Evolutionary conservation across 2,797 vertebrate genomes (phyloP).

Genomic region (Neosilurus hyrtlii): DNA sequence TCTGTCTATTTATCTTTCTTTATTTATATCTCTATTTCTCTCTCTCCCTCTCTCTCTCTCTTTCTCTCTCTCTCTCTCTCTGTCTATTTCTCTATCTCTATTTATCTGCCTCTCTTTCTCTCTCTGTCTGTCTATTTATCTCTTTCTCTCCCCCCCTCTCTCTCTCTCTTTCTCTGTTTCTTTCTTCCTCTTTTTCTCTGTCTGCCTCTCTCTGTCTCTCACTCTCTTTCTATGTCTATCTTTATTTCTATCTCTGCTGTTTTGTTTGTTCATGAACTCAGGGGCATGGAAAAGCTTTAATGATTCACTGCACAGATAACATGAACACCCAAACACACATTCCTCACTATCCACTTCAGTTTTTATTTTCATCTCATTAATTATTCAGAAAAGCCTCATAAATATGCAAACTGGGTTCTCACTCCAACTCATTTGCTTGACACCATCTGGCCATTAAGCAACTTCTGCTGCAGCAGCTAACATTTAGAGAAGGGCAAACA

Average conservation of each 20-base stretch:
- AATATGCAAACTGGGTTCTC: conserved; percentile 53
- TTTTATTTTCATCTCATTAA: conserved; percentile 49
- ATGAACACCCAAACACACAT: conserved; percentile 25
- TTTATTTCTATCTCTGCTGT: neutral
- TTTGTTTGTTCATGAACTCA: neutral
- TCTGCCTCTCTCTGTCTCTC: too few species aligned
- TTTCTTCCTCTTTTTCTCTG: too few species aligned
- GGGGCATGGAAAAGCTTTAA: neutral
- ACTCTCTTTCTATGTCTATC: neutral
- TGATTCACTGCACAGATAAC: neutral
- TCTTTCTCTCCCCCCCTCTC: too few species aligned
- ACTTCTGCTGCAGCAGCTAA: conserved; percentile 40
- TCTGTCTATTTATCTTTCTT: too few species aligned
- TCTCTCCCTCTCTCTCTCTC: too few species aligned
- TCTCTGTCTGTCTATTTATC: too few species aligned
- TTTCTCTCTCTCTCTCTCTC: too few species aligned
- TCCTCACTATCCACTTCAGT: conserved; percentile 31
- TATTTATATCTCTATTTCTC: too few species aligned
- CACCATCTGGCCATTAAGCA: conserved; percentile 55
- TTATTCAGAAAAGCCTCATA: conserved; percentile 53
- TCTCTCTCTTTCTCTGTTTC: too few species aligned
- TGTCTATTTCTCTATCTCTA: too few species aligned
- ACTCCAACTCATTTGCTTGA: conserved; percentile 56
- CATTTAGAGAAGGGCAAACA: conserved; percentile 29
- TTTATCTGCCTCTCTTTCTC: too few species aligned